Percentiles rank a stretch among this genome's conserved stretches.
These are phyloP conservation scores for Creontiades dilutus DNA, from an alignment of 2,888 invertebrate species.

Conservation along the genomic window DNA sequence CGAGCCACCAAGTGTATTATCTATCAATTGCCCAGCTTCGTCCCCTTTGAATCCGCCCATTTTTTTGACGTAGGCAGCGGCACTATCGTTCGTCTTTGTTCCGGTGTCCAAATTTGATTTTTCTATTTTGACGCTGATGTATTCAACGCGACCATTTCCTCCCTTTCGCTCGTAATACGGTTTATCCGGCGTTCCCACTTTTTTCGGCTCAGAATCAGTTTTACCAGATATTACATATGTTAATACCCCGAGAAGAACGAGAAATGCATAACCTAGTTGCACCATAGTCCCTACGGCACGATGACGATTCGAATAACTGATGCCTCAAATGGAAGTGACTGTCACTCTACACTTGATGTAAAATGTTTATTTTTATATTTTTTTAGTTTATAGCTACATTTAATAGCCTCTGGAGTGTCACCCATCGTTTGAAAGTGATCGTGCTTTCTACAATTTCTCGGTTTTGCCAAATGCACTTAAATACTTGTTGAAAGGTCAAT, in stretches of 20 bases:
- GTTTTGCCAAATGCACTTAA: no score
- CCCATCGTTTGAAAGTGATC: no score
- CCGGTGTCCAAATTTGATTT: background rate
- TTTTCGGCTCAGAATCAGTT: background rate
- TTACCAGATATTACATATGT: background rate
- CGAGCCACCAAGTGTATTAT: background rate
- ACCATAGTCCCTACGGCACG: background rate
- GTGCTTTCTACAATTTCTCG: no score
- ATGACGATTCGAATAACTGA: background rate
- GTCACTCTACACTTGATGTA: background rate
- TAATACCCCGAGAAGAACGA: background rate
- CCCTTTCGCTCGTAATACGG: background rate
- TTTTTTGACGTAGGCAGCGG: background rate
- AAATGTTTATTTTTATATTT: background rate
- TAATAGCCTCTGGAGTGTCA: no score
- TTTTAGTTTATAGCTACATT: no score
- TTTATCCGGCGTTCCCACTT: background rate
- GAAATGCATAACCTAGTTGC: background rate
- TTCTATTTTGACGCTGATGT: background rate
- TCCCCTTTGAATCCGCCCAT: background rate
- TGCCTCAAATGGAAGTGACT: background rate
- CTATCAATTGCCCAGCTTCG: background rate
- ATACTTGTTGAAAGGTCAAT: no score
- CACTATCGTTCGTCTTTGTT: background rate
- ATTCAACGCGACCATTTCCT: background rate